These are phyloP conservation scores for Drosophila baimaii DNA, from an alignment of 1,140 invertebrate genomes.

Conservation along the genomic window DNA sequence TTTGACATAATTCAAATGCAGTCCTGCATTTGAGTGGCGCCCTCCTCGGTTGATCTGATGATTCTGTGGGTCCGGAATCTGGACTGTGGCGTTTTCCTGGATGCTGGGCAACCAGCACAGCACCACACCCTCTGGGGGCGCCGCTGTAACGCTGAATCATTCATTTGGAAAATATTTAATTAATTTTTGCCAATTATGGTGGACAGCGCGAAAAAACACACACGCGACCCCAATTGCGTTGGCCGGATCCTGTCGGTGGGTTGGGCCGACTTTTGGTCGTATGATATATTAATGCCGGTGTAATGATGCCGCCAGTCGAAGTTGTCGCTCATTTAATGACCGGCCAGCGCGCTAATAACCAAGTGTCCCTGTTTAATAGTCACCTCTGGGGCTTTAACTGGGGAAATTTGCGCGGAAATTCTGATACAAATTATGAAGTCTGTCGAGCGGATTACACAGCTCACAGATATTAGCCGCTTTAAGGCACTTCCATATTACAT, in stretches of 20 bases:
- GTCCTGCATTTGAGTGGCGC: slow-evolving; percentile 74
- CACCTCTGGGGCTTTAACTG: slow-evolving; percentile 35
- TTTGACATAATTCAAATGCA: slow-evolving; percentile 84
- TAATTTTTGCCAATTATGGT: slow-evolving; percentile 84
- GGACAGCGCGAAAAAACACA: slow-evolving; percentile 62
- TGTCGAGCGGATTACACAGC: slow-evolving; percentile 2
- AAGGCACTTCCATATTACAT: neutral
- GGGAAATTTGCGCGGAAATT: neutral
- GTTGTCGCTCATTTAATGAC: slow-evolving; percentile 74
- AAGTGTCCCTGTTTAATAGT: slow-evolving; percentile 33
- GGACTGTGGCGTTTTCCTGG: slow-evolving; percentile 4
- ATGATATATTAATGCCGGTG: slow-evolving; percentile 78
- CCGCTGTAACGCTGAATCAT: slow-evolving; percentile 70
- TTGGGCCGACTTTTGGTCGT: slow-evolving; percentile 61
- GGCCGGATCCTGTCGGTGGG: slow-evolving; percentile 13
- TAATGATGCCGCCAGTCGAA: slow-evolving; percentile 65
- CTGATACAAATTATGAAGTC: slow-evolving; percentile 13
- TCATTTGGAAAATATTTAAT: slow-evolving; percentile 84
- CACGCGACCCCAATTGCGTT: slow-evolving; percentile 63
- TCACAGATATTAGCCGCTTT: neutral
- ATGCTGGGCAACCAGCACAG: slow-evolving; percentile 18
- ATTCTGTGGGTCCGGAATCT: slow-evolving; percentile 9
- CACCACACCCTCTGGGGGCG: slow-evolving; percentile 29
- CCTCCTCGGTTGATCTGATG: slow-evolving; percentile 39
- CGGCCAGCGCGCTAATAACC: slow-evolving; percentile 41